A percentile compares a stretch with the other conserved stretches of the same genome.
Evolutionary conservation across 2,888 invertebrate species (phyloP).

Genomic region (Hirtodrosophila cameraria): DNA sequence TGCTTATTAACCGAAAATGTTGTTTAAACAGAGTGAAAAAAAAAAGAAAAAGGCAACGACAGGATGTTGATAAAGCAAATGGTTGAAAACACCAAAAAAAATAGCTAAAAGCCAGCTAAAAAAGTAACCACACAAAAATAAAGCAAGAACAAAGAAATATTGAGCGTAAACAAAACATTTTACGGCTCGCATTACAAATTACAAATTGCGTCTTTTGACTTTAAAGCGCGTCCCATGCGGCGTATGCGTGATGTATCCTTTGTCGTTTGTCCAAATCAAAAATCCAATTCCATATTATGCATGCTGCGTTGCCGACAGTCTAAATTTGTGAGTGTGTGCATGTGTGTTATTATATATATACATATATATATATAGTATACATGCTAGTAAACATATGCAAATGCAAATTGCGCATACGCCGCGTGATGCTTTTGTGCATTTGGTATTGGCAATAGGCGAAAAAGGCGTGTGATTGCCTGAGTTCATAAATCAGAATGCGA

Average conservation of each 20-base stretch:
- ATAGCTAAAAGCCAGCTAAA: neutral
- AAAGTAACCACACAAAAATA: conserved; percentile 2
- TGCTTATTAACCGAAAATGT: conserved; percentile 10
- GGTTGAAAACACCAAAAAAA: neutral
- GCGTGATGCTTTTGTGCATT: conserved; percentile 23
- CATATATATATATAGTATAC: neutral
- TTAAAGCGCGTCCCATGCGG: conserved; percentile 38
- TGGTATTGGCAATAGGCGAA: conserved; percentile 28
- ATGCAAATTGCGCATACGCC: conserved; percentile 45
- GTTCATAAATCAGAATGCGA: conserved; percentile 36
- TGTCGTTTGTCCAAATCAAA: conserved; percentile 35
- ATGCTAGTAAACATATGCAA: too few relatives aligned
- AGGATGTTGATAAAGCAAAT: conserved; percentile 20
- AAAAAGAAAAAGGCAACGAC: neutral
- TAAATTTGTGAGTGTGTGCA: neutral
- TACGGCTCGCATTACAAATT: conserved; percentile 20
- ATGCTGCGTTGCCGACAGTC: conserved; percentile 4
- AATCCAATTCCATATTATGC: conserved; percentile 48
- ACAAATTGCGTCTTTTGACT: conserved; percentile 30
- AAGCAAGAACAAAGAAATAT: conserved; percentile 8
- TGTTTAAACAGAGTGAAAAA: conserved; percentile 17
- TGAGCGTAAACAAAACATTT: conserved; percentile 26
- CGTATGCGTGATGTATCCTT: conserved; percentile 37
- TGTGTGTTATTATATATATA: conserved; percentile 3
- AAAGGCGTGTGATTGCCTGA: conserved; percentile 10